Conservation (phyloP, 2,888 invertebrate species). For the Acronicta psi region DNA sequence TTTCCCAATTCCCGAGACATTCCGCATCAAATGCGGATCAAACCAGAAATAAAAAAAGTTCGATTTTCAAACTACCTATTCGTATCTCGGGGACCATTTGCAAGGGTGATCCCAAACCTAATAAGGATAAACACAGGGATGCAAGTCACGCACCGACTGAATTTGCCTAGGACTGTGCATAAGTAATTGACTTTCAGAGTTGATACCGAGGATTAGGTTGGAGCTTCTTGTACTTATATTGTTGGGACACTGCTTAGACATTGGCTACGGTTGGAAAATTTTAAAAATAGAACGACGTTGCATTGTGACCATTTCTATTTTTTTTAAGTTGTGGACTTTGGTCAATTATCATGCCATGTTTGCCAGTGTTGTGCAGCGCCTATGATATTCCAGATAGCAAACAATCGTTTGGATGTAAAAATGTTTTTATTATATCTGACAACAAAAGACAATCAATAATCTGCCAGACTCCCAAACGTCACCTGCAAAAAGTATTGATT, state of each 20-base stretch:
- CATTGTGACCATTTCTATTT: too few relatives aligned
- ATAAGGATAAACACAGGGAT: slow-evolving; percentile 59
- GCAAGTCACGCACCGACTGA: slow-evolving; percentile 61
- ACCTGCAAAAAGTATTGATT: too few relatives aligned
- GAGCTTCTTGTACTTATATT: slow-evolving; percentile 21
- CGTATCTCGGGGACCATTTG: slow-evolving; percentile 43
- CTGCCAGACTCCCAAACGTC: too few relatives aligned
- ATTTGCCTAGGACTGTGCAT: slow-evolving; percentile 60
- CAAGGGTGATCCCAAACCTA: slow-evolving; percentile 57
- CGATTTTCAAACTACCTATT: slow-evolving; percentile 34
- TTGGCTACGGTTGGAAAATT: neutral
- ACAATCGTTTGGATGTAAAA: too few relatives aligned
- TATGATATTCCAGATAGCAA: too few relatives aligned
- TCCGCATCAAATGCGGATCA: slow-evolving; percentile 6
- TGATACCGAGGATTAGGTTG: slow-evolving; percentile 38
- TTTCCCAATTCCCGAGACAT: neutral
- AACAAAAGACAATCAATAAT: too few relatives aligned
- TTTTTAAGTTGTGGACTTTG: too few relatives aligned
- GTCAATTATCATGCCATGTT: too few relatives aligned
- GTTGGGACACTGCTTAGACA: slow-evolving; percentile 16
- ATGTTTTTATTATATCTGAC: too few relatives aligned
- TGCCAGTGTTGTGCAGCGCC: too few relatives aligned
- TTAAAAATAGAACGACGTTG: neutral
- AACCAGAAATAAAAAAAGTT: slow-evolving; percentile 20
- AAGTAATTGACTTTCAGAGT: slow-evolving; percentile 59